Percentiles rank a stretch among this genome's conserved stretches.
Evolutionary conservation across 2,888 invertebrate genomes (phyloP).

Genomic region (Thymelicus acteon): DNA sequence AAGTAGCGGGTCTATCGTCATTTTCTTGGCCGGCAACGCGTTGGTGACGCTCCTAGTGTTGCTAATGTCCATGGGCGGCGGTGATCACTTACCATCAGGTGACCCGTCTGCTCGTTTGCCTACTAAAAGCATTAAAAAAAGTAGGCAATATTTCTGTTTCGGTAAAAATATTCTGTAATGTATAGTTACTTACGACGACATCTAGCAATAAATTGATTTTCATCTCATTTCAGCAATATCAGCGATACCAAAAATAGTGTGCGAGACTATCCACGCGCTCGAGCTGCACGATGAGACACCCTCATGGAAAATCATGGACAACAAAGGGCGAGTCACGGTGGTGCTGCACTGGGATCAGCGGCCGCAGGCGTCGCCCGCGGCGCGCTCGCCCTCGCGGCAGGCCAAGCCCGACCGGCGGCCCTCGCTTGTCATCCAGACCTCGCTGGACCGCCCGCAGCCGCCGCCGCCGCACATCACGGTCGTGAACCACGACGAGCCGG

Average conservation of each 20-base stretch:
- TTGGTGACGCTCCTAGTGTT: no score
- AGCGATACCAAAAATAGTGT: constrained; percentile 98
- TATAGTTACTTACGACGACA: no score
- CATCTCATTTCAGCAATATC: constrained; percentile 90
- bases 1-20: no score
- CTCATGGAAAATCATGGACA: constrained; percentile 99
- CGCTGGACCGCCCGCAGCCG: constrained; percentile 88
- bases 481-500: constrained; percentile 96
- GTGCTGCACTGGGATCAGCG: constrained; percentile 98
- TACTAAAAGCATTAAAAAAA: no score
- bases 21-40: no score
- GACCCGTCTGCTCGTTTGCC: no score
- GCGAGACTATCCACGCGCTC: constrained; percentile 97
- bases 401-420: constrained; percentile 86
- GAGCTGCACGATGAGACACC: constrained; percentile 98
- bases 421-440: constrained; percentile 90
- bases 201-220: neutral
- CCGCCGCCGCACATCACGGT: constrained; percentile 95
- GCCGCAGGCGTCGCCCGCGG: constrained; percentile 87
- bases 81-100: no score
- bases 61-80: no score
- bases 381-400: constrained; percentile 80
- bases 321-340: constrained; percentile 98
- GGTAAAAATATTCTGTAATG: no score
- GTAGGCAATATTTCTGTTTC: no score